Evolutionary conservation across 2,113 vertebrate genomes (phyloP), one percentile per base, ranked within the genome.

Genomic region (Theropithecus gelada): DNA sequence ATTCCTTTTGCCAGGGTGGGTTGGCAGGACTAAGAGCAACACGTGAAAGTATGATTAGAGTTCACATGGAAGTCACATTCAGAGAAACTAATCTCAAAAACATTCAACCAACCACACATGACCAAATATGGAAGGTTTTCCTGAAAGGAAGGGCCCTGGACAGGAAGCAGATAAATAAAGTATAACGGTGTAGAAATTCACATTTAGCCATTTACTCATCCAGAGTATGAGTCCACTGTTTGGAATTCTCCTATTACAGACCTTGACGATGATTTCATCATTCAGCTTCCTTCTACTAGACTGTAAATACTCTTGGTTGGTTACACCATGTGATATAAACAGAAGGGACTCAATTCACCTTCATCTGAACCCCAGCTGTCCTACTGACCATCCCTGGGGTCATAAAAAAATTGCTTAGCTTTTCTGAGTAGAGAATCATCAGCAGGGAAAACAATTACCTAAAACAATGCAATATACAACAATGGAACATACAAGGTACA

Each of bases 71-170:
- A 61, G 6, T 70, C n/a, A 35, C 8, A 66, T 66, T 76, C 30
- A 81, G 13, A 89, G 6, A 14, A 35, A 17, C 27, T 92, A 40
- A 75, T 84, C 64, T 94, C 75, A 88, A 45, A 32, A 66, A 81
- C 50, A 94, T 89, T 76, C 12, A 64, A 32, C 30, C 32, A 72
- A 20, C 64, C 79, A 48, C 38, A 79, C 0, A 0, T n/a, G 30
- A 57, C 55, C 75, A 95, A 89, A 66, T 35, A 66, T 35, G 27
- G 23, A 81, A 81, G 50, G 48, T 82, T 61, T 43, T 94, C 78
- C 78, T 84, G 55, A 90, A 75, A 93, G 70, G 32, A 89, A 83
- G 23, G 5, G n/a, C 27, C 6, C 32, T 40, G 23, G 43, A 43
- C 25, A 78, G 55, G 59, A 83, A 70, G 40, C 25, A 88, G 20